These are phyloP conservation scores for Phytoseiulus persimilis DNA, from an alignment of 2,888 invertebrate species.

Conservation along the genomic window DNA sequence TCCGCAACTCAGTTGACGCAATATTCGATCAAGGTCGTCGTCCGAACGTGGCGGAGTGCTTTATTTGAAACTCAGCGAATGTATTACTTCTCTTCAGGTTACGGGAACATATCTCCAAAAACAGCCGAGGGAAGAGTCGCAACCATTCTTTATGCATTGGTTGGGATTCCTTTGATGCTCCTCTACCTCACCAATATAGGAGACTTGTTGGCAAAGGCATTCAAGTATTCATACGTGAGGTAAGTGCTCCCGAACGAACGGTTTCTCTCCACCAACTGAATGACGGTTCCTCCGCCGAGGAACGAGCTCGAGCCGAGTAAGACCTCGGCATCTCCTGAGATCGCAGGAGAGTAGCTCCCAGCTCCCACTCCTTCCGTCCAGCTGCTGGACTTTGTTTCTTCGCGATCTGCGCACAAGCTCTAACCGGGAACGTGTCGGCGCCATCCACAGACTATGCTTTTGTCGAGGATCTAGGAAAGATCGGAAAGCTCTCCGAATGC, in stretches of 20 bases:
- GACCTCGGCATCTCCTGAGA: no score
- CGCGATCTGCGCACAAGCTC: no score
- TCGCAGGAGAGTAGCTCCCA: no score
- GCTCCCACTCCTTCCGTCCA: no score
- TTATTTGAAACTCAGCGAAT: no score
- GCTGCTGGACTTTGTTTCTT: no score
- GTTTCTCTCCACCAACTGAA: no score
- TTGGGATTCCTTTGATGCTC: conserved; percentile 77
- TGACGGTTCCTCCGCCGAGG: no score
- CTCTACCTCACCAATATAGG: conserved; percentile 82
- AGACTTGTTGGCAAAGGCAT: conserved; percentile 28
- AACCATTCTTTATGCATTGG: conserved; percentile 62
- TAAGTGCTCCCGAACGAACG: neutral
- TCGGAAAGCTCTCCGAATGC: neutral
- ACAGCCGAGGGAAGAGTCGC: conserved; percentile 46
- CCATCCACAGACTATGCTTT: neutral
- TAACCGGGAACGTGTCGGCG: neutral
- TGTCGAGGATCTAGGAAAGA: neutral
- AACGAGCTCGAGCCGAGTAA: no score
- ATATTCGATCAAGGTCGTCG: no score
- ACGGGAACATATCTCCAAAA: conserved; percentile 46
- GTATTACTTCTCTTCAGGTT: conserved; percentile 43
- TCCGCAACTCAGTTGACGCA: neutral
- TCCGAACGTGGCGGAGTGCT: no score
- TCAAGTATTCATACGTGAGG: conserved; percentile 36